A percentile compares a stretch with the other conserved stretches of the same genome.
phyloP scores from a whole-genome alignment of 2,113 vertebrate genomes.

The Psophia crepitans region DNA sequence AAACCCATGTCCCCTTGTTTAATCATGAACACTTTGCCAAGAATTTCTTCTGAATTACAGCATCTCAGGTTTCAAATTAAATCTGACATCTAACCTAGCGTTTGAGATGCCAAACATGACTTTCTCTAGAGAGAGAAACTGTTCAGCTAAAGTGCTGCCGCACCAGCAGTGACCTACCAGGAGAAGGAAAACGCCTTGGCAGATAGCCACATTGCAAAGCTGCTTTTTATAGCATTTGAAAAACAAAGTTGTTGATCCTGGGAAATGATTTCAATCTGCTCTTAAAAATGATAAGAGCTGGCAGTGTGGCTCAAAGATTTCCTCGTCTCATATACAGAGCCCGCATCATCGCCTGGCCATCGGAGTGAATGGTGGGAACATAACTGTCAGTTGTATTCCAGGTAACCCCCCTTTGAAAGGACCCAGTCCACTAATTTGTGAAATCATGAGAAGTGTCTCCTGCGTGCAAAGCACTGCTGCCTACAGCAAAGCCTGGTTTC shows the following conservation, averaged over 20 bases:
- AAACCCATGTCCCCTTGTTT: neutral
- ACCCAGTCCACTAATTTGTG: neutral
- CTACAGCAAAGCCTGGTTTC: neutral
- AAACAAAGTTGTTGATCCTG: neutral
- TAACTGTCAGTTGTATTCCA: neutral
- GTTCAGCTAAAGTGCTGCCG: neutral
- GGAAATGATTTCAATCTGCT: neutral
- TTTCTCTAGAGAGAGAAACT: neutral
- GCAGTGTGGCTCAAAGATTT: neutral
- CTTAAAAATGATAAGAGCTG: neutral
- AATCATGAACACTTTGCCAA: neutral
- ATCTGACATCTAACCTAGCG: neutral
- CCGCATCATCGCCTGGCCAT: neutral
- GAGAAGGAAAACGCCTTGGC: neutral
- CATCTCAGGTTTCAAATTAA: constrained; percentile 30
- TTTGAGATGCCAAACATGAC: neutral
- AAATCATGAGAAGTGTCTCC: neutral
- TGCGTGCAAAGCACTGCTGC: rapidly evolving
- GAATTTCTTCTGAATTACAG: constrained; percentile 2
- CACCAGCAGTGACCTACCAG: neutral
- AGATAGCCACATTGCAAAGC: neutral
- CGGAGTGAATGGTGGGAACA: neutral
- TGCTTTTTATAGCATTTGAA: neutral
- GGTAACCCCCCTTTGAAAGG: neutral
- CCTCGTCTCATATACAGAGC: neutral